A percentile compares a stretch with the other conserved stretches of the same genome.
Evolutionary conservation across 2,888 invertebrate species (phyloP).

Genomic region (Phytoseiulus persimilis): DNA sequence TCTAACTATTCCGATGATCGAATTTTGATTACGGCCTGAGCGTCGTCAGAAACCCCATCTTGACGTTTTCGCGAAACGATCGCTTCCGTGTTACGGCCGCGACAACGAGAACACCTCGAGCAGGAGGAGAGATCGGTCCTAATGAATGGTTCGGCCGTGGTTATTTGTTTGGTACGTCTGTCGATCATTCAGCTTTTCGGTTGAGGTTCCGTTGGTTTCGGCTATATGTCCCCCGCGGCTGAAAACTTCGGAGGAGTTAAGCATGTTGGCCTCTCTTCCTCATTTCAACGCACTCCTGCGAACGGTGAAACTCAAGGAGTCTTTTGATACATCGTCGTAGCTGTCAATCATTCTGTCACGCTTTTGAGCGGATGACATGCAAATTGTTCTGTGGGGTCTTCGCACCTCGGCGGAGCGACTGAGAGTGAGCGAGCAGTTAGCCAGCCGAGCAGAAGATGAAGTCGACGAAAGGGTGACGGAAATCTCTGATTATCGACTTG

Average conservation of each 20-base stretch:
- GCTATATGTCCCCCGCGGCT: neutral
- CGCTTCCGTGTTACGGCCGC: neutral
- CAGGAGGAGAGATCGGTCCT: neutral
- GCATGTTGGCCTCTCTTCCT: neutral
- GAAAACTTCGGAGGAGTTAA: neutral
- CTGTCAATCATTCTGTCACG: neutral
- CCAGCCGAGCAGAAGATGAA: neutral
- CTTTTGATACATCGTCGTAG: neutral
- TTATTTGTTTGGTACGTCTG: neutral
- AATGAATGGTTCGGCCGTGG: neutral
- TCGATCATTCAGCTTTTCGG: neutral
- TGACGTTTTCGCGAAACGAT: neutral
- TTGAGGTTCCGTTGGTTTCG: neutral
- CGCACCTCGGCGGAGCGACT: neutral
- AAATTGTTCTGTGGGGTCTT: neutral
- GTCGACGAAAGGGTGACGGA: conserved; percentile 5
- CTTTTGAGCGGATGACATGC: neutral
- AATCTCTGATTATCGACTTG: conserved; percentile 5
- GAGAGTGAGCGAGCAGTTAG: neutral
- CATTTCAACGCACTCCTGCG: neutral
- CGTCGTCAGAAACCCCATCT: neutral
- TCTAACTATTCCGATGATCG: neutral
- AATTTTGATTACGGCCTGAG: neutral
- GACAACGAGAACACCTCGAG: neutral
- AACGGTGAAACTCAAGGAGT: neutral